Base-by-base conservation (phyloP, 2,888 invertebrate species). In the Aproaerema taeniolella region DNA sequence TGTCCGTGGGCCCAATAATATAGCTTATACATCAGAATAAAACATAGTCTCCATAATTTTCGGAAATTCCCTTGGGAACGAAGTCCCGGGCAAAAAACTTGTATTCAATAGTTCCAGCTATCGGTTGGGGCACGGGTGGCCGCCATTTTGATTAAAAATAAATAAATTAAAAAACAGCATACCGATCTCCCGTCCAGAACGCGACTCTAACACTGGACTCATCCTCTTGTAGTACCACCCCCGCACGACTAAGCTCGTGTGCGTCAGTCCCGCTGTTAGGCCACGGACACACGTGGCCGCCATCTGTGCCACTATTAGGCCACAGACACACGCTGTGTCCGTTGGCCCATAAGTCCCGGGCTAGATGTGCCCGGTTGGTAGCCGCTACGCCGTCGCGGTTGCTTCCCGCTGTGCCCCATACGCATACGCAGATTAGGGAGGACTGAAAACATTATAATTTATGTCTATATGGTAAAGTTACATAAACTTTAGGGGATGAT, bases 261-360 rank as follows among this genome's bases (percentile, higher is more conserved):
- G 69, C 69, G 25, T 69, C 70, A 0, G 48, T 45, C 8, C 38
- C 38, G 15, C 47, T 38, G 0, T 52, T 87, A n/a, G 8, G 10
- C 13, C n/a, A 35, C 15, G 2, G 13, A 6, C 11, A 28, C 7
- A 1, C 0, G 51, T 32, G 39, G 49, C 58, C n/a, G n/a, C n/a
- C n/a, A n/a, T n/a, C n/a, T n/a, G n/a, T n/a, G 38, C 55, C 52
- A 42, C 88, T 87, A 39, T 93, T 87, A n/a, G 8, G 10, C 13
- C n/a, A 35, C 15, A 7, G 13, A 6, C 11, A 28, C 7, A 1
- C 16, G n/a, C 7, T 3, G 17, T 32, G 25, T 1, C 93, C 94
- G 1, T 89, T 88, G 0, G 88, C 78, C 94, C 96, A 95, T 8
- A 96, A 80, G 31, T 92, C 69, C 0, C 59, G 50, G 1, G 72